Percentiles rank a stretch among this genome's conserved stretches.
Conservation (phyloP, 2,797 vertebrate genomes). For the Siniperca obscura region DNA sequence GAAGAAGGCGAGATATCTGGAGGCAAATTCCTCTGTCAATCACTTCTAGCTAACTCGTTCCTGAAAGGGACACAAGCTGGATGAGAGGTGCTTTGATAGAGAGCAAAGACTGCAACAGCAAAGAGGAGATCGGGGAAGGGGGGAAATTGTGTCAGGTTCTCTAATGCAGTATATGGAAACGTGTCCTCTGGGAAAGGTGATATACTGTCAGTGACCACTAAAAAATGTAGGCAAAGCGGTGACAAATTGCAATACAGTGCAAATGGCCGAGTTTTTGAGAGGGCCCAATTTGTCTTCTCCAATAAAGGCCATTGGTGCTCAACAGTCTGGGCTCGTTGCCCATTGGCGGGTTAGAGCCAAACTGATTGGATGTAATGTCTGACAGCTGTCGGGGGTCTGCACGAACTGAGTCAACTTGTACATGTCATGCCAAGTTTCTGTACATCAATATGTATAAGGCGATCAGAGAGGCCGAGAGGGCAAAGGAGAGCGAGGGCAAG, state of each 20-base stretch:
- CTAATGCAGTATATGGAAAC: constrained; percentile 38
- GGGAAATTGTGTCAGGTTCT: constrained; percentile 36
- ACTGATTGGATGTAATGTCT: constrained; percentile 84
- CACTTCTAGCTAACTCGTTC: constrained; percentile 29
- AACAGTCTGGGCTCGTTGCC: constrained; percentile 78
- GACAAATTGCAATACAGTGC: constrained; percentile 76
- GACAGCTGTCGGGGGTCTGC: constrained; percentile 80
- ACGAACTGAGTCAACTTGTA: constrained; percentile 71
- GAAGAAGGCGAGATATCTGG: constrained; percentile 31
- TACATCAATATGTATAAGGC: constrained; percentile 79
- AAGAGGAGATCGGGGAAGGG: background rate
- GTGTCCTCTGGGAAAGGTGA: constrained; percentile 52
- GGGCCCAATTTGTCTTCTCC: constrained; percentile 82
- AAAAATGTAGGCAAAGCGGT: constrained; percentile 59
- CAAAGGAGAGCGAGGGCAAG: constrained; percentile 49
- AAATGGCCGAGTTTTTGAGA: constrained; percentile 72
- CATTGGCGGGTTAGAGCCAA: constrained; percentile 72
- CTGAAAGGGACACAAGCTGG: constrained; percentile 26
- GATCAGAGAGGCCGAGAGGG: constrained; percentile 51
- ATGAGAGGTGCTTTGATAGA: constrained; percentile 47
- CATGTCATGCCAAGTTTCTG: constrained; percentile 74
- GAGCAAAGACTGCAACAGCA: constrained; percentile 29
- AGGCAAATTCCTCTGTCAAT: constrained; percentile 42
- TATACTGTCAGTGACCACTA: constrained; percentile 52
- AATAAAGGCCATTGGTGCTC: constrained; percentile 80